Conservation (phyloP, 2,113 vertebrate genomes). For the Phyllopteryx taeniolatus region DNA sequence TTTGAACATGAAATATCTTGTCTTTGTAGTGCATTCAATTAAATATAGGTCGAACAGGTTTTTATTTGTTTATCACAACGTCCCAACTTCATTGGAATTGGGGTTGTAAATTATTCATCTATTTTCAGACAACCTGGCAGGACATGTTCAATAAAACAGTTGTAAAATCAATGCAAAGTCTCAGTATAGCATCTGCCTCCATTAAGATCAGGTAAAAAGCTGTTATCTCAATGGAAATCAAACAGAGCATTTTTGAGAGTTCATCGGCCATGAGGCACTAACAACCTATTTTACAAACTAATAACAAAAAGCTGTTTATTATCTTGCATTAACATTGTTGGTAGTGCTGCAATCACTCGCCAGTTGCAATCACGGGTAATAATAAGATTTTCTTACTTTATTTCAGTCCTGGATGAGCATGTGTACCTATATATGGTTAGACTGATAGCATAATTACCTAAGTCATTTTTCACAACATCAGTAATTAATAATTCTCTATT, state of each 20-base stretch:
- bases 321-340: not conserved
- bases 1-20: too few species aligned
- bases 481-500: too few species aligned
- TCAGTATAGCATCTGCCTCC: not conserved
- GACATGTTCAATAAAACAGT: slow-evolving; percentile 1
- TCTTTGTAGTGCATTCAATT: too few species aligned
- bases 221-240: not conserved
- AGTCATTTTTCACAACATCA: not conserved
- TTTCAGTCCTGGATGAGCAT: not conserved
- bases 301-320: too few species aligned
- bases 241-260: not conserved
- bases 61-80: too few species aligned
- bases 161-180: not conserved
- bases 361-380: not conserved
- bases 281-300: not conserved
- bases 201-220: not conserved
- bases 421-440: not conserved
- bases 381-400: not conserved
- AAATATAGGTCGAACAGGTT: too few species aligned
- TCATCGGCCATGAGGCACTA: not conserved
- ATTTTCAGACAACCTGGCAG: not conserved
- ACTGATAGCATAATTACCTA: not conserved
- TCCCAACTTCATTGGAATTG: too few species aligned
- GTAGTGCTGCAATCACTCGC: not conserved
- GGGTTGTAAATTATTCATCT: not conserved